Base-by-base conservation (phyloP, 2,113 vertebrate species). In the Sapayoa aenigma region DNA sequence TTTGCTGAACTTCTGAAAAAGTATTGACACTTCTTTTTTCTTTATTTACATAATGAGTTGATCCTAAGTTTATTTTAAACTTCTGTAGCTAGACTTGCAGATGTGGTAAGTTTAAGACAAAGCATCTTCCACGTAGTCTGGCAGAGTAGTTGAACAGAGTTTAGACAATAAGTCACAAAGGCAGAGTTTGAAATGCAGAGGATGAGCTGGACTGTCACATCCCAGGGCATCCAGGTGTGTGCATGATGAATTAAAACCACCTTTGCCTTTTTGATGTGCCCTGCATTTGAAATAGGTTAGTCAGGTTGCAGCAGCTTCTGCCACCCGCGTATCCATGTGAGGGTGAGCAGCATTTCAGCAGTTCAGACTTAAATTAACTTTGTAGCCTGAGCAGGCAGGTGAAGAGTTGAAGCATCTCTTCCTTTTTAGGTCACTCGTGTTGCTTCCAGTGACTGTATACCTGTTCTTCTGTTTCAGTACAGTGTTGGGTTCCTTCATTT, bases 391-490 rank as follows among this genome's bases (percentile, higher is more conserved):
- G 84, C 67, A 79, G 80, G 25, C 28, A 9, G 81, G 89, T 93
- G 68, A 90, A 47, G 79, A 76, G 55, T 47, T 62, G 82, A 79
- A 89, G 12, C 39, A 21, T 28, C 78, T 87, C 68, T 49, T 88
- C 68, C 62, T 14, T 58, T 82, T 30, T 10, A 3, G 31, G 2
- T 22, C 28, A 71, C 62, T 84, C 67, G 42, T 3, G 1, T 72
- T 73, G 84, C 66, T 66, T 50, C 55, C 67, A 35, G 93, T 16
- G 62, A 88, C 84, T 94, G 62, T 80, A 67, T 71, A 88, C 75
- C 84, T 58, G 55, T 42, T 93, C 87, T 94, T 93, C 55, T 59
- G 24, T 96, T 96, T 80, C 93, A 46, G 12, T 15, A 1, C 15
- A 33, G 81, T 69, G 62, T 91, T 31, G 11, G 50, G 46, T 95